These are phyloP conservation scores for Danio albolineatus DNA, from an alignment of 2,797 vertebrate species.

Conservation along the genomic window DNA sequence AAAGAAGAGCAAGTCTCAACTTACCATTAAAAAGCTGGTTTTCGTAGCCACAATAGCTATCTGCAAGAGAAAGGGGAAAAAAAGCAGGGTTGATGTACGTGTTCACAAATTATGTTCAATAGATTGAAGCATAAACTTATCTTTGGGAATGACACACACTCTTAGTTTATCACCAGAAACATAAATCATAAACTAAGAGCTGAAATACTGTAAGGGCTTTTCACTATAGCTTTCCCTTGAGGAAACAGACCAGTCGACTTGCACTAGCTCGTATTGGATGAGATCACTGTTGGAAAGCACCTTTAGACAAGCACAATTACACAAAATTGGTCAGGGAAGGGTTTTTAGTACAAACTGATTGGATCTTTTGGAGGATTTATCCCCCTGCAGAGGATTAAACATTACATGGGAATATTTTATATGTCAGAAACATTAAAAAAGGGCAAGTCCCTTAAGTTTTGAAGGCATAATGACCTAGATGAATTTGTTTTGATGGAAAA, in stretches of 20 bases:
- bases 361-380: constrained; percentile 39
- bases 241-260: constrained; percentile 43
- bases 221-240: background rate
- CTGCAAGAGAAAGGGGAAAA: constrained; percentile 68
- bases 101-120: constrained; percentile 41
- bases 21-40: constrained; percentile 87
- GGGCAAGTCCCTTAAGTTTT: background rate
- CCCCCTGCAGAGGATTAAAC: background rate
- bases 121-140: constrained; percentile 50
- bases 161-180: constrained; percentile 51
- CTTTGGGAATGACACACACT: constrained; percentile 42
- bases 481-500: background rate
- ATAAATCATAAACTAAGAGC: constrained; percentile 63
- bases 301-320: constrained; percentile 50
- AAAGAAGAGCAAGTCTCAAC: constrained; percentile 1
- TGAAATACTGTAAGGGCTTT: background rate
- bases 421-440: background rate
- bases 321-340: constrained; percentile 30
- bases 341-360: constrained; percentile 46
- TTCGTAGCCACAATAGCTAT: constrained; percentile 81
- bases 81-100: constrained; percentile 47
- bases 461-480: too few species aligned
- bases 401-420: constrained; percentile 25
- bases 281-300: constrained; percentile 54
- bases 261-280: constrained; percentile 29